These are phyloP conservation scores for Saguinus midas DNA, from an alignment of 2,113 vertebrate species.

Conservation along the genomic window DNA sequence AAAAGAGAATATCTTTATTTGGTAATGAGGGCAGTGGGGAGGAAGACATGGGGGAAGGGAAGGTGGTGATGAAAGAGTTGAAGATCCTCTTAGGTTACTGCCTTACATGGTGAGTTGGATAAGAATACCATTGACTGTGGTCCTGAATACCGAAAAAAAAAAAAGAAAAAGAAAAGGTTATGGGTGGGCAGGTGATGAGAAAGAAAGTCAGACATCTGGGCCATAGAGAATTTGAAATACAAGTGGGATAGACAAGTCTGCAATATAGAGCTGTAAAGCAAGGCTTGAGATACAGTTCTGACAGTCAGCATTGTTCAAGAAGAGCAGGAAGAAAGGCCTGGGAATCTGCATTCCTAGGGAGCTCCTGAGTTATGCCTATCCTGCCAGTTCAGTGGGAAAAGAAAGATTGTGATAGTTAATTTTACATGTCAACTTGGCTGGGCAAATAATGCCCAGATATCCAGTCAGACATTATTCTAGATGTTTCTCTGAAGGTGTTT, in stretches of 20 bases:
- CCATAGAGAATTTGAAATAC: neutral
- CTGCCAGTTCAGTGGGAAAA: neutral
- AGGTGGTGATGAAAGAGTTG: neutral
- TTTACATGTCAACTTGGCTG: neutral
- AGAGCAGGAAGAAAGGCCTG: neutral
- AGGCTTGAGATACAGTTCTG: neutral
- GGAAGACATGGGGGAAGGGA: neutral
- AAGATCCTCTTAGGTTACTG: neutral
- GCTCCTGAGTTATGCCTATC: no score
- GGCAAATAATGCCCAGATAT: neutral
- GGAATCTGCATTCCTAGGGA: no score
- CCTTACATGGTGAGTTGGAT: neutral
- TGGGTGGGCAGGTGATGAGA: neutral
- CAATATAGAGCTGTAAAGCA: neutral
- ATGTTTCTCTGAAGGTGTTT: neutral
- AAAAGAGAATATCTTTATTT: neutral
- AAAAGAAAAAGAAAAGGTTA: neutral
- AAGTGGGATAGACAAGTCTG: neutral
- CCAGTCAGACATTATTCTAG: neutral
- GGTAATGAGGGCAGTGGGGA: neutral
- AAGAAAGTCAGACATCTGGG: neutral
- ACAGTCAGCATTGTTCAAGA: neutral
- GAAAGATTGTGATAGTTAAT: neutral
- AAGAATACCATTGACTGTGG: neutral
- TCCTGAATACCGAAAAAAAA: neutral